These are phyloP conservation scores for Tenthredo distinguenda DNA, from an alignment of 2,888 invertebrate genomes.

Conservation along the genomic window DNA sequence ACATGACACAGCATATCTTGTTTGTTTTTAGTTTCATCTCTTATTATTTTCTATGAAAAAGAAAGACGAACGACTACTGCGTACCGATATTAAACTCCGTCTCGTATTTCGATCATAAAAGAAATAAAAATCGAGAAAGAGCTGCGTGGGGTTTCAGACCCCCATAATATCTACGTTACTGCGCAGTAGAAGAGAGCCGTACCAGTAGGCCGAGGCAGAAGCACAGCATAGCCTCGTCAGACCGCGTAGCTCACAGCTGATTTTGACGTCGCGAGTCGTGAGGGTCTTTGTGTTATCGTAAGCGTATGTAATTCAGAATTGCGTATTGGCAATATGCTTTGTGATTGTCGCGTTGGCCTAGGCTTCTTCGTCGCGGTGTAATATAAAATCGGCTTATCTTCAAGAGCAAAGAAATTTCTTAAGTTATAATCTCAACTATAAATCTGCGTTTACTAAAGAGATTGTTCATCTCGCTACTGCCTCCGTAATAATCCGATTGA, in stretches of 20 bases:
- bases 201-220: slow-evolving; percentile 52
- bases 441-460: background rate
- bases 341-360: slow-evolving; percentile 42
- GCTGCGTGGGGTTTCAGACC: background rate
- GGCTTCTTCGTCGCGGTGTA: slow-evolving; percentile 18
- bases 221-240: slow-evolving; percentile 54
- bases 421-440: background rate
- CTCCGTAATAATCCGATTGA: background rate
- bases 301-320: slow-evolving; percentile 20
- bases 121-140: background rate
- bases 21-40: background rate
- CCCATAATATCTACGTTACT: slow-evolving; percentile 54
- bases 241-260: slow-evolving; percentile 59
- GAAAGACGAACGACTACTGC: background rate
- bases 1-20: background rate
- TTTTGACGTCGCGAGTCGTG: slow-evolving; percentile 58
- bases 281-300: slow-evolving; percentile 37
- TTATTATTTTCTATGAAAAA: background rate
- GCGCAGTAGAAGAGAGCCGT: slow-evolving; percentile 50
- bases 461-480: background rate
- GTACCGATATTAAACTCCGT: background rate
- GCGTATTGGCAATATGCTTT: slow-evolving; percentile 15
- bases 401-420: no score
- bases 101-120: background rate
- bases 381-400: background rate